Conservation (phyloP, 2,888 invertebrate genomes). For the Stramonita haemastoma region DNA sequence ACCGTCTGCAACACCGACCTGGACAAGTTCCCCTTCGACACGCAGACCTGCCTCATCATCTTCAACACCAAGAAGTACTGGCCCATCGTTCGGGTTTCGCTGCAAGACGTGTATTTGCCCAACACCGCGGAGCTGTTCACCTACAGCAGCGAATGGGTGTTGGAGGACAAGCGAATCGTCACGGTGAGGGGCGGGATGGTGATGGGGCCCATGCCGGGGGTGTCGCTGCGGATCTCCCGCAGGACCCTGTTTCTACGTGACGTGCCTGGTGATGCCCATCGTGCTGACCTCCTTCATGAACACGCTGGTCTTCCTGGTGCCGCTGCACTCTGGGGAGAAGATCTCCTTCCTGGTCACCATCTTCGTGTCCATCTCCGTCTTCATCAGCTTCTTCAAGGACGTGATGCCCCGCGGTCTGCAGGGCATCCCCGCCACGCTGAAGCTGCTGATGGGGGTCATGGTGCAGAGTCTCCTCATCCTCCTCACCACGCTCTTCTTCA, state of each 20-base stretch:
- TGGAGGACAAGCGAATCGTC: no score
- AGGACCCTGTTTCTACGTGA: constrained; percentile 32
- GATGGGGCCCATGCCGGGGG: no score
- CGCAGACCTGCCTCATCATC: no score
- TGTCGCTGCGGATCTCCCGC: neutral
- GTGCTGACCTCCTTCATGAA: constrained; percentile 39
- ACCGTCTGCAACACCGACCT: no score
- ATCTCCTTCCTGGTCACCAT: constrained; percentile 45
- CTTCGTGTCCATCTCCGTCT: constrained; percentile 45
- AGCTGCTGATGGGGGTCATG: constrained; percentile 34
- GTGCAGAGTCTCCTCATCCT: constrained; percentile 34
- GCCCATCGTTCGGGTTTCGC: no score
- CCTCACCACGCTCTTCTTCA: constrained; percentile 30
- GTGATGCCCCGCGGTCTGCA: constrained; percentile 42
- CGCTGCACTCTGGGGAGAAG: constrained; percentile 44
- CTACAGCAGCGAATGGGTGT: no score
- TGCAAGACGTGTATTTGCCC: no score
- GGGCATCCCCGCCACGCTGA: constrained; percentile 14
- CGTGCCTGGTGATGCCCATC: constrained; percentile 41
- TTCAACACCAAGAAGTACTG: no score
- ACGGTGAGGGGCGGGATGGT: no score
- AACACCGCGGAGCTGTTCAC: no score
- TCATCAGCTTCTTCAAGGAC: constrained; percentile 35
- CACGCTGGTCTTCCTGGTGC: constrained; percentile 45
- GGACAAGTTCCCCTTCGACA: no score